phyloP scores from a whole-genome alignment of 2,113 vertebrate species.

The Grantiella picta region DNA sequence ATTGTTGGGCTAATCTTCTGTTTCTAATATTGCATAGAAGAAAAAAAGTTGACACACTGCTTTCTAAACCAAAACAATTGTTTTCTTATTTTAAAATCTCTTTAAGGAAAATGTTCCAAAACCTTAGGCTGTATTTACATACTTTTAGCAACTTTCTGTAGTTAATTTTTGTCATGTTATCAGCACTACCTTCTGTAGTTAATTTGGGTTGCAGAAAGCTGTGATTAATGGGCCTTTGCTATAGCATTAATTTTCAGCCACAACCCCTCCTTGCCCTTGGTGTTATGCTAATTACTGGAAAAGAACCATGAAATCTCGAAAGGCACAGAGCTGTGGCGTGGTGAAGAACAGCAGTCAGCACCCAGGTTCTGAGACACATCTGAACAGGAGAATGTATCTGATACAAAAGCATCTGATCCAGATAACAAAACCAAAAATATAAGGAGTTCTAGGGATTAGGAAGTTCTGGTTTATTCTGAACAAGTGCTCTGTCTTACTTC shows the following conservation, averaged over 20 bases:
- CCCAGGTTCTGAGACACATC: neutral
- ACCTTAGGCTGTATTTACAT: conserved; percentile 38
- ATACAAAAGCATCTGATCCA: neutral
- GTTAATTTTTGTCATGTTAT: conserved; percentile 61
- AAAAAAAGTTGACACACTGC: neutral
- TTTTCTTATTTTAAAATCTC: conserved; percentile 32
- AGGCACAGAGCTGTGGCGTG: neutral
- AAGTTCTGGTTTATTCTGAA: neutral
- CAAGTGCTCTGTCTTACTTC: neutral
- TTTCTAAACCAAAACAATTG: conserved; percentile 12
- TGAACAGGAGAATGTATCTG: neutral
- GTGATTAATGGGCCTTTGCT: conserved; percentile 54
- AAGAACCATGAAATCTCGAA: conserved; percentile 3
- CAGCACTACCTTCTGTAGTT: conserved; percentile 58
- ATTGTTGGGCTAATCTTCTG: neutral
- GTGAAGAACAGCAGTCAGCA: conserved; percentile 13
- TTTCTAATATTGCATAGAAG: conserved; percentile 22
- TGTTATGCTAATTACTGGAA: conserved; percentile 58
- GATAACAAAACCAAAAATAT: neutral
- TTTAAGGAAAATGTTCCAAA: conserved; percentile 29
- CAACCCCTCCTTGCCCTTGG: conserved; percentile 7
- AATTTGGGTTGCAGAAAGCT: conserved; percentile 41
- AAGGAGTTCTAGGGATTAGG: neutral
- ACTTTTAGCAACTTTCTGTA: conserved; percentile 53
- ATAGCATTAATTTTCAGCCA: conserved; percentile 55